A percentile compares a stretch with the other conserved stretches of the same genome.
phyloP scores from a whole-genome alignment of 2,797 vertebrate species.

The Chaunax sp. region DNA sequence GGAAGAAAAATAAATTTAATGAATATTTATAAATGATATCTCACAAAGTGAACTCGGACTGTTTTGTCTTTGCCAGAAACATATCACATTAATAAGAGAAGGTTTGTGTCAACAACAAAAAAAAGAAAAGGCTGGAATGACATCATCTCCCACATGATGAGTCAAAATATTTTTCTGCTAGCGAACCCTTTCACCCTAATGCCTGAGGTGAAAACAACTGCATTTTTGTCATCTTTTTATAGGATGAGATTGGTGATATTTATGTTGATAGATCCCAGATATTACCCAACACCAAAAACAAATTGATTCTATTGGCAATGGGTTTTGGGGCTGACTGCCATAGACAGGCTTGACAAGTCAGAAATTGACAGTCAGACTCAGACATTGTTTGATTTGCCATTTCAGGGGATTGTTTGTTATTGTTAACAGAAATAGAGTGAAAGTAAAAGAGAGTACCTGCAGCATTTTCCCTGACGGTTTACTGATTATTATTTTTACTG shows the following conservation, averaged over 20 bases:
- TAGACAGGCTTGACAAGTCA: too few relatives aligned
- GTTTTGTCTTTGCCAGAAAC: too few relatives aligned
- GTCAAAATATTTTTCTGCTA: neutral
- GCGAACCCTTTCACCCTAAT: neutral
- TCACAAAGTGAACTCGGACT: too few relatives aligned
- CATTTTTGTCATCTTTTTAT: neutral
- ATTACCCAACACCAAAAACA: neutral
- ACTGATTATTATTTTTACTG: neutral
- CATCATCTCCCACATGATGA: constrained; percentile 4
- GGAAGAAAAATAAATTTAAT: neutral
- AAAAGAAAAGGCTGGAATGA: too few relatives aligned
- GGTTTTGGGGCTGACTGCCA: too few relatives aligned
- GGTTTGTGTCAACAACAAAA: constrained; percentile 3
- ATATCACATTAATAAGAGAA: neutral
- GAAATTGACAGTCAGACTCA: too few relatives aligned
- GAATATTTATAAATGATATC: neutral
- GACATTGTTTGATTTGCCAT: too few relatives aligned
- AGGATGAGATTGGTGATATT: neutral
- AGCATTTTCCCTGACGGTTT: neutral
- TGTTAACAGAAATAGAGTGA: neutral
- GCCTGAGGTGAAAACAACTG: too few relatives aligned
- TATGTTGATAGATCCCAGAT: neutral
- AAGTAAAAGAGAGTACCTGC: neutral
- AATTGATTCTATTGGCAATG: too few relatives aligned
- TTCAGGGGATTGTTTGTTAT: too few relatives aligned